A percentile compares a stretch with the other conserved stretches of the same genome.
Conservation (phyloP, 2,113 vertebrate genomes). For the Corythoichthys haematopterus region DNA sequence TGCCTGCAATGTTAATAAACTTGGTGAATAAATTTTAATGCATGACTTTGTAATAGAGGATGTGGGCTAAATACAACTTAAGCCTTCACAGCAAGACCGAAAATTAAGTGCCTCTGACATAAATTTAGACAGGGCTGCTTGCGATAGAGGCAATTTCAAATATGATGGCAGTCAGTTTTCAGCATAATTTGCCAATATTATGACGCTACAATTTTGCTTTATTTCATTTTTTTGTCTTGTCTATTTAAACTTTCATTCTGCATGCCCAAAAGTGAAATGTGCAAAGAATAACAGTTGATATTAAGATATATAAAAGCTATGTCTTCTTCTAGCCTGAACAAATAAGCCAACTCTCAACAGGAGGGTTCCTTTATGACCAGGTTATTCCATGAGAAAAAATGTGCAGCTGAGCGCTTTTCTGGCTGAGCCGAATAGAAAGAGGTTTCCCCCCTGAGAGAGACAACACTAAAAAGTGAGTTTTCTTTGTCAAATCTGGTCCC, state of each 20-base stretch:
- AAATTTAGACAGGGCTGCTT: constrained; percentile 15
- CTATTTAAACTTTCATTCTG: neutral
- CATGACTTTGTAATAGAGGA: neutral
- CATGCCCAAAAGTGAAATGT: neutral
- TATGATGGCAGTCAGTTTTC: neutral
- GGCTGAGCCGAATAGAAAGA: too few relatives aligned
- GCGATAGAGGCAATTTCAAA: constrained; percentile 16
- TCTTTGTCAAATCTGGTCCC: too few relatives aligned
- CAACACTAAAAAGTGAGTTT: too few relatives aligned
- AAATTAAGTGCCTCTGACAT: constrained; percentile 20
- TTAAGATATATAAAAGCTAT: neutral
- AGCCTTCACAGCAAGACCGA: constrained; percentile 13
- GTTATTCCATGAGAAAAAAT: too few relatives aligned
- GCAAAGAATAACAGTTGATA: constrained; percentile 8
- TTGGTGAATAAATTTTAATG: neutral
- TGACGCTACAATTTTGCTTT: too few relatives aligned
- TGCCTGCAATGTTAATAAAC: neutral
- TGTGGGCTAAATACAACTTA: neutral
- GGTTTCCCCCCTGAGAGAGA: too few relatives aligned
- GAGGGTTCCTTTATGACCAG: neutral
- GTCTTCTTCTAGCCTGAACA: neutral
- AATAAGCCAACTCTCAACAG: constrained; percentile 1
- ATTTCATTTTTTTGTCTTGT: neutral
- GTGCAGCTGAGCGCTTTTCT: too few relatives aligned
- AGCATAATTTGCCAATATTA: neutral